Evolutionary conservation across 2,888 invertebrate species (phyloP), one percentile per base, ranked within the genome.

Genomic region (Meloe dianella): DNA sequence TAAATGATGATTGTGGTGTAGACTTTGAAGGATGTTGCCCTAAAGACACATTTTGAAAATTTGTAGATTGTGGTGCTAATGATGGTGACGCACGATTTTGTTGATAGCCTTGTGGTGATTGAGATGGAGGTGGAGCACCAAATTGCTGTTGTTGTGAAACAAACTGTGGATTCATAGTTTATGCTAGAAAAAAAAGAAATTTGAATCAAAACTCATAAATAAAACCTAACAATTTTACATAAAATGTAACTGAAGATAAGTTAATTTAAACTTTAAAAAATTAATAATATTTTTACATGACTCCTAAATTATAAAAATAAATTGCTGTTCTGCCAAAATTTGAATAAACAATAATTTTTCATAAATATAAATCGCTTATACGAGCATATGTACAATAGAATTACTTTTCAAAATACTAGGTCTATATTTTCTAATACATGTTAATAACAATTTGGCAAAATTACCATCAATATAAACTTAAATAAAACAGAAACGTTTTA

Each of bases 91-190:
- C n/a, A 29, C 58, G 63, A 24, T 57, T 65, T 29, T 72, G 73
- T 14, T 71, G 76, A 73, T 75, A 77, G 61, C 68, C 72, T 63
- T 75, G 72, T 22, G 67, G 72, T 22, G 74, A 70, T 63, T 75
- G 72, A 20, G 67, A 71, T 27, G 74, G 70, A 22, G 63, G 54
- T 54, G 54, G 54, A 0, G 27, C 69, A 38, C 74, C 75, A 67
- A 67, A 71, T 61, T 81, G 81, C 62, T 71, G 78, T 66, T 81
- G 81, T 63, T 79, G 83, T 54, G 82, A 84, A 77, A 85, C 79
- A 73, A 85, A 86, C 70, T 86, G 86, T 35, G 86, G 85, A 83
- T 87, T 86, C 87, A 87, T 87, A 65, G 68, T 80, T 75, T 71
- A 68, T 63, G 30, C 41, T 60, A 74, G 71, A 68, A 66, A 58